Conservation (phyloP, 2,888 invertebrate genomes). For the Cloeon dipterum region DNA sequence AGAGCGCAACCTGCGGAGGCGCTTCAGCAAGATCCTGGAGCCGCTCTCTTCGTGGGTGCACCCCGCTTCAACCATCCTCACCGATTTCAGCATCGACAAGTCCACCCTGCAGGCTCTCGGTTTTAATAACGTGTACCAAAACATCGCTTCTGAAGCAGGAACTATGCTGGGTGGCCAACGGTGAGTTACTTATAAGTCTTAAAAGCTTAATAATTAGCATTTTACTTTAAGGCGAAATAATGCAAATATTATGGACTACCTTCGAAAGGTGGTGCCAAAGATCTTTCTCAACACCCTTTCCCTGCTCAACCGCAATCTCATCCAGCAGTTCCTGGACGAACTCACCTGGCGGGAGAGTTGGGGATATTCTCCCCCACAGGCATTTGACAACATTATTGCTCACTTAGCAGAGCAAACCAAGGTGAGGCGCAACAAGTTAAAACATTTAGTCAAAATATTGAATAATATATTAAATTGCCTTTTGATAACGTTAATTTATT, state of each 20-base stretch:
- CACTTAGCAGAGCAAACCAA: slow-evolving; percentile 62
- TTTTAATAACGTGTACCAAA: slow-evolving; percentile 47
- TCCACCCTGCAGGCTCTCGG: slow-evolving; percentile 55
- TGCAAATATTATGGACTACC: slow-evolving; percentile 65
- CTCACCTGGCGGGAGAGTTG: slow-evolving; percentile 73
- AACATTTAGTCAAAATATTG: background rate
- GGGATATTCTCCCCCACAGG: slow-evolving; percentile 48
- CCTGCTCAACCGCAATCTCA: slow-evolving; percentile 56
- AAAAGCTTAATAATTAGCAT: too few relatives aligned
- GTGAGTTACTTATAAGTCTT: too few relatives aligned
- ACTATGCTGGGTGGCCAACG: background rate
- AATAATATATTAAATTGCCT: background rate
- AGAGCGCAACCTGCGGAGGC: slow-evolving; percentile 54
- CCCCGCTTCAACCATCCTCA: slow-evolving; percentile 48
- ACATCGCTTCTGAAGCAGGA: background rate
- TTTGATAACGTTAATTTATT: background rate
- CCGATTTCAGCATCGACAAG: slow-evolving; percentile 67
- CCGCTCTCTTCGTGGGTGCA: slow-evolving; percentile 59
- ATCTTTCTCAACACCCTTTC: slow-evolving; percentile 51
- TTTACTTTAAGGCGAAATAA: slow-evolving; percentile 34
- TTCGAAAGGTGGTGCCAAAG: slow-evolving; percentile 61
- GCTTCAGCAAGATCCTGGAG: slow-evolving; percentile 62
- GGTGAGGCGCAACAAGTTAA: slow-evolving; percentile 26
- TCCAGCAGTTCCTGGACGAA: slow-evolving; percentile 78
- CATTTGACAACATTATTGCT: slow-evolving; percentile 56